Base-by-base conservation (phyloP, 2,113 vertebrate species). In the Kryptolebias marmoratus region DNA sequence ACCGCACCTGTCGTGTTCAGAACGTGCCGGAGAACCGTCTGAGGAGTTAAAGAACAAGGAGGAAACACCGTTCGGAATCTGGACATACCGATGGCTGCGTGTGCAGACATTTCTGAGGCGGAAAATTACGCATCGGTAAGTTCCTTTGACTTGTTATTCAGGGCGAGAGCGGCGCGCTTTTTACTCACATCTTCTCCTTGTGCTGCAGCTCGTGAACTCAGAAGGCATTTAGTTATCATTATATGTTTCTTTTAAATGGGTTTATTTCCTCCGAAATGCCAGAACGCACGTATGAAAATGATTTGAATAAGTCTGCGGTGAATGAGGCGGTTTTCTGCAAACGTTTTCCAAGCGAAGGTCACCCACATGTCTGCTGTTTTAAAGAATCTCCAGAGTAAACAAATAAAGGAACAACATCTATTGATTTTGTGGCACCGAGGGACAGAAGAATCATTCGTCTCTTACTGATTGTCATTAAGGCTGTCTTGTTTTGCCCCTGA, bases 111-210 rank as follows among this genome's bases (percentile, higher is more conserved):
- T 61, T 74, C 60, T 71, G 52, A 67, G 61, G 53, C 39, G 70
- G 76, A 64, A 64, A 70, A 84, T 87, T 80, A 87, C 77, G 77
- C 71, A 68, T 86, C 83, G 75, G 90, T 92, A 85, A 92, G 90
- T 91, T 88, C 32, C 66, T 58, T 60, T 65, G 61, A 77, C 77
- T 84, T 86, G 80, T 75, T 77, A 70, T 82, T 30, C n/a, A 45
- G 49, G 52, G 31, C 63, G 54, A n/a, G 31, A 13, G 73, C 71
- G 60, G 69, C 59, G 72, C 80, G 77, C 63, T 72, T 57, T 22
- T 65, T 14, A 70, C 68, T 70, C 53, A 13, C 32, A 30, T 59
- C 64, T 67, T 15, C 11, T 18, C 50, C 5, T 63, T 18, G 67
- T 56, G 53, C 71, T 73, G 78, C 63, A 60, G 68, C 31, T 59